Evolutionary conservation across 2,888 invertebrate genomes (phyloP), one percentile per base, ranked within the genome.

Genomic region (Rhamphomyia laevipes): DNA sequence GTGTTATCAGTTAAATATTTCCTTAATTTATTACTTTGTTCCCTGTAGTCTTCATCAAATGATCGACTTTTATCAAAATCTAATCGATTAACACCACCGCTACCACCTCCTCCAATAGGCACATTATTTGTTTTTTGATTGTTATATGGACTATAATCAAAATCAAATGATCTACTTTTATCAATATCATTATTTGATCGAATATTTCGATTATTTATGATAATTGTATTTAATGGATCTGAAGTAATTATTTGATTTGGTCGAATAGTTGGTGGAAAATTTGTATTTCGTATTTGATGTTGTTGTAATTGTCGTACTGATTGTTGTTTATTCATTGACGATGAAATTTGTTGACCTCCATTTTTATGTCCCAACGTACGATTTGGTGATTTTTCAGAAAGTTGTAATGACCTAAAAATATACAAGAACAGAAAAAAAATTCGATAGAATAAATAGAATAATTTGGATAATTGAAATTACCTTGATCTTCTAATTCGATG

Each of bases 301-400:
- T 49, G 71, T 31, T 17, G 31, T 33, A 17, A 13, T 10, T 12
- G 33, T 42, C 54, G 43, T 10, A 12, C 27, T 48, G n/a, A 43
- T 46, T 18, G 53, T 43, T 67, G 45, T 67, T 37, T 55, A 55
- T 57, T 56, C 5, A 49, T 23, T 23, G 53, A 31, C 47, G 53
- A 18, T 53, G 52, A 3, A 48, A 46, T 18, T 54, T 51, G 2
- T 55, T 33, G 1, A 48, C 47, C 5, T 58, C 23, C n/a, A n/a
- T 15, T 37, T 16, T 40, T 69, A 42, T 71, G 65, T 7, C 59
- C 63, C 17, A 66, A 72, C 3, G 61, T 61, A 45, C 70, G 68
- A 51, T 66, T 73, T 0, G 76, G 75, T 1, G 77, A 77, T 35
- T 73, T 70, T 58, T 81, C 81, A 1, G 78, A 80, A 23, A 81